Conservation (phyloP, 2,888 invertebrate species). For the Heliconius hortense region DNA sequence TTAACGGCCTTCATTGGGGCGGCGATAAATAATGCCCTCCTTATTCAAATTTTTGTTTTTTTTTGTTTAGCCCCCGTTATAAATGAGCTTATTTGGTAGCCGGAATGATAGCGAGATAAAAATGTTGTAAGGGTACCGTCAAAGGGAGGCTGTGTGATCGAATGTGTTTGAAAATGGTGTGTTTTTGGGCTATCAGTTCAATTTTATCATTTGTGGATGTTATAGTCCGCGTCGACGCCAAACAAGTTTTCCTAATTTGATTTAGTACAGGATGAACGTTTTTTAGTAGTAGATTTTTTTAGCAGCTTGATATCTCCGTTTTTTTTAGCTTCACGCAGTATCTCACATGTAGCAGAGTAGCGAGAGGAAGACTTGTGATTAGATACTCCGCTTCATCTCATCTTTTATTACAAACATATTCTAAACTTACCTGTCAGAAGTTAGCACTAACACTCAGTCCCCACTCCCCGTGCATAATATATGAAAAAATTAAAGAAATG, state of each 20-base stretch:
- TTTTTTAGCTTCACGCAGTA: no score
- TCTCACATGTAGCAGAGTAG: no score
- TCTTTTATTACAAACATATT: not conserved
- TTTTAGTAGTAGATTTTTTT: not conserved
- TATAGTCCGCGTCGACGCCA: not conserved
- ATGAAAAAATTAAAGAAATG: conserved; percentile 76
- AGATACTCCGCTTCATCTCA: not conserved
- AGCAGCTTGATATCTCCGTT: not conserved
- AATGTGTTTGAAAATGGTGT: conserved; percentile 23
- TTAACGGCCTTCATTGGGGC: conserved; percentile 82
- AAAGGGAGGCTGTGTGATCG: conserved; percentile 36
- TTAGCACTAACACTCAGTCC: not conserved
- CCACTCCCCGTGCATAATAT: conserved; percentile 64
- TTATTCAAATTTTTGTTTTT: conserved; percentile 74
- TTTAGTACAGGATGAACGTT: conserved; percentile 3
- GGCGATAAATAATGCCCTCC: conserved; percentile 82
- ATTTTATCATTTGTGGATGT: conserved; percentile 11
- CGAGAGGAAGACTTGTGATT: no score
- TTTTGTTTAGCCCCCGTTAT: conserved; percentile 79
- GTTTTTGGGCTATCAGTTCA: conserved; percentile 2
- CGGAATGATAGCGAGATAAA: conserved; percentile 78
- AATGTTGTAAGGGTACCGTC: conserved; percentile 50
- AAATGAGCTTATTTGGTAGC: conserved; percentile 81
- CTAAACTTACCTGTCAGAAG: not conserved
- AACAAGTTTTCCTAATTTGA: conserved; percentile 13